A percentile compares a stretch with the other conserved stretches of the same genome.
Evolutionary conservation across 2,797 vertebrate genomes (phyloP).

Genomic region (Pyrocephalus nanus): DNA sequence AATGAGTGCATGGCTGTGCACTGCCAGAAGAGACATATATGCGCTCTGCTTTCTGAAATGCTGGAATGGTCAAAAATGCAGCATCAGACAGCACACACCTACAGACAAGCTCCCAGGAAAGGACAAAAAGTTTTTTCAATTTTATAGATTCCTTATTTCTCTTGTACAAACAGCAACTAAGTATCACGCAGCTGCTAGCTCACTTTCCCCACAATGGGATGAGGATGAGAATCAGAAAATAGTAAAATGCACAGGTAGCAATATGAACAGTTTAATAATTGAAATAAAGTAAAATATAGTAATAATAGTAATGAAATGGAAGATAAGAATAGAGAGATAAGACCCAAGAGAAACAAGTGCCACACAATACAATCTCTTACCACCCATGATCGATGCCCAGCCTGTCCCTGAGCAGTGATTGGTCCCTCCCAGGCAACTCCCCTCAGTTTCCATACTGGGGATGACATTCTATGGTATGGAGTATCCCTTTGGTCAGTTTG

Average conservation of each 20-base stretch:
- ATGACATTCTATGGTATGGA: fast-evolving
- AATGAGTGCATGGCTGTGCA: background rate
- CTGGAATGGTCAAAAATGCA: background rate
- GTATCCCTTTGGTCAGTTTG: background rate
- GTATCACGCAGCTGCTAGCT: background rate
- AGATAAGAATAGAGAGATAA: background rate
- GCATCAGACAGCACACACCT: background rate
- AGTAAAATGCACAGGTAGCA: background rate
- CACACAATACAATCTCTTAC: background rate
- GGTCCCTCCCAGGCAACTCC: background rate
- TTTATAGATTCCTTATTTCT: background rate
- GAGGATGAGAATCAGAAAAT: background rate
- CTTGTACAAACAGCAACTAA: background rate
- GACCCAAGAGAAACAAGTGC: background rate
- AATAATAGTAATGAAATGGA: background rate
- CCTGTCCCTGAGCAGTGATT: background rate
- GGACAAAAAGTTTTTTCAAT: background rate
- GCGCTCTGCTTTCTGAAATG: background rate
- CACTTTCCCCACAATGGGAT: background rate
- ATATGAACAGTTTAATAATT: background rate
- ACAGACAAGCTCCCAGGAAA: background rate
- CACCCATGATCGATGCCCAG: background rate
- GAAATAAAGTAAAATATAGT: background rate
- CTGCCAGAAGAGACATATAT: background rate
- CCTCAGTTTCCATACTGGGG: background rate